These are phyloP conservation scores for Caenorhabditis drosophilae DNA, from an alignment of 2,888 invertebrate genomes.

Conservation along the genomic window DNA sequence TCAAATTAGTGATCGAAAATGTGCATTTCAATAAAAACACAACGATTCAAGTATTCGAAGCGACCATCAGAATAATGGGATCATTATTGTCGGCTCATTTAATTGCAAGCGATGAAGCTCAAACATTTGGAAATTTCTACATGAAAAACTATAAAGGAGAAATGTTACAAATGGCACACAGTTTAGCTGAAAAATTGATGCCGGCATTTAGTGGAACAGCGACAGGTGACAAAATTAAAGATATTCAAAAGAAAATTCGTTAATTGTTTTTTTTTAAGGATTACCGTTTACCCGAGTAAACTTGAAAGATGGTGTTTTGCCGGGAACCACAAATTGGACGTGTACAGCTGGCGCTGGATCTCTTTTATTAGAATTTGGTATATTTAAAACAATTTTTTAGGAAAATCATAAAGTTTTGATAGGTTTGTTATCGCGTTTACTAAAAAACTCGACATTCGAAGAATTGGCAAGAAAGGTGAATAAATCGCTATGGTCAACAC, in stretches of 20 bases:
- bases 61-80: slow-evolving; percentile 76
- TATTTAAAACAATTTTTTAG: no score
- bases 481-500: slow-evolving; percentile 73
- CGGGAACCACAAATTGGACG: slow-evolving; percentile 73
- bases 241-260: no score
- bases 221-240: no score
- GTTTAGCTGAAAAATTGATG: slow-evolving; percentile 74
- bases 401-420: no score
- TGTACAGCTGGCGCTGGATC: slow-evolving; percentile 77
- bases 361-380: slow-evolving; percentile 75
- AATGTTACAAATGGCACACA: slow-evolving; percentile 75
- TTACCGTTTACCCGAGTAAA: slow-evolving; percentile 73
- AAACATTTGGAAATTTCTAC: slow-evolving; percentile 72
- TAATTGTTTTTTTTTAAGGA: slow-evolving; percentile 41
- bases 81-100: slow-evolving; percentile 76
- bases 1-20: slow-evolving; percentile 73
- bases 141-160: slow-evolving; percentile 70
- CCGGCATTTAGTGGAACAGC: slow-evolving; percentile 75
- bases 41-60: slow-evolving; percentile 77
- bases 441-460: slow-evolving; percentile 75
- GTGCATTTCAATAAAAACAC: slow-evolving; percentile 75
- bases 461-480: slow-evolving; percentile 74
- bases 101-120: slow-evolving; percentile 73
- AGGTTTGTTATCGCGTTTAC: slow-evolving; percentile 71
- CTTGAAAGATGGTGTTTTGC: slow-evolving; percentile 73